Evolutionary conservation across 2,797 vertebrate genomes (phyloP).

Genomic region (Rhynchotus rufescens): DNA sequence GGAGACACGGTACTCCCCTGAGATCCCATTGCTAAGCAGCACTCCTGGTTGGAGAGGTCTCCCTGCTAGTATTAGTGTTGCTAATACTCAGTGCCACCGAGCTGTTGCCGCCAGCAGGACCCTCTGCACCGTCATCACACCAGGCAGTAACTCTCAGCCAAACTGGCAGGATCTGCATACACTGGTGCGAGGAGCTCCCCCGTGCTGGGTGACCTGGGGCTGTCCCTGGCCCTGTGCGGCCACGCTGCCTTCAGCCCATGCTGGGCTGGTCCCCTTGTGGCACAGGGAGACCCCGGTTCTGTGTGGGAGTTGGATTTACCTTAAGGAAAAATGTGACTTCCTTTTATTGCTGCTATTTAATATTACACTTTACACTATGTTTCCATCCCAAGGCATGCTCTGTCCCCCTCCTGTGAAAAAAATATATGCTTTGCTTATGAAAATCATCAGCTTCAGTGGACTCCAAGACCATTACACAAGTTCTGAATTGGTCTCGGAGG

Average conservation of each 20-base stretch:
- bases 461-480: not conserved
- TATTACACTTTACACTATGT: not conserved
- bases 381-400: not conserved
- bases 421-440: not conserved
- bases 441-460: not conserved
- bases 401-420: not conserved
- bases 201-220: fast-evolving
- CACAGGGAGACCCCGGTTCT: not conserved
- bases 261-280: not conserved
- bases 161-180: not conserved
- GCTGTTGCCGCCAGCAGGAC: not conserved
- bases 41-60: fast-evolving
- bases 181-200: not conserved
- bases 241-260: fast-evolving
- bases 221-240: not conserved
- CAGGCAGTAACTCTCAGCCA: not conserved
- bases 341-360: not conserved
- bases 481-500: not conserved
- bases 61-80: not conserved
- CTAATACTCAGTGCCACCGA: not conserved
- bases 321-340: not conserved
- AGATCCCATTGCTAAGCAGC: not conserved
- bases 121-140: not conserved
- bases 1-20: not conserved
- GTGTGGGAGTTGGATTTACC: not conserved